Evolutionary conservation across 2,113 vertebrate genomes (phyloP).

Genomic region (Crotalus helleri): DNA sequence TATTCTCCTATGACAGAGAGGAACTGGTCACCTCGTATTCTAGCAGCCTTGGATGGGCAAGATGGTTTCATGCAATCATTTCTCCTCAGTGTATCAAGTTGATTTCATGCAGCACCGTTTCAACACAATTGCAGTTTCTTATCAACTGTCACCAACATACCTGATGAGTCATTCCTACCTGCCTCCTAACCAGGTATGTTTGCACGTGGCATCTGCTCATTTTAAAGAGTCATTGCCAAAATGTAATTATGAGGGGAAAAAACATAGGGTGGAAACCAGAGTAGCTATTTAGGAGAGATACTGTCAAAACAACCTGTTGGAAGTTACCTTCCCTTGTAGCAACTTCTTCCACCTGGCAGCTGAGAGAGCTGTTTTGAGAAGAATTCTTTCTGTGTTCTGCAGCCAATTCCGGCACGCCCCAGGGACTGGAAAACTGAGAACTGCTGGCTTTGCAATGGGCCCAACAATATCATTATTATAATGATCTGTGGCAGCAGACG

Average conservation of each 20-base stretch:
- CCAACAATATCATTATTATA: conserved; percentile 49
- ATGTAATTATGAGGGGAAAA: conserved; percentile 19
- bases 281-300: neutral
- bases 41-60: neutral
- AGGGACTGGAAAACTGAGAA: conserved; percentile 23
- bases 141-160: rapidly evolving
- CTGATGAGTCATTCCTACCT: neutral
- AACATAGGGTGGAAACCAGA: neutral
- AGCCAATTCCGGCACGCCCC: conserved; percentile 14
- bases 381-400: neutral
- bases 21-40: neutral
- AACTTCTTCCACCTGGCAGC: conserved; percentile 46
- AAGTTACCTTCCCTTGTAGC: conserved; percentile 13
- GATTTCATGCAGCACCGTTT: neutral
- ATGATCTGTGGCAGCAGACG: conserved; percentile 44
- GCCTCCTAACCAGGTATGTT: neutral
- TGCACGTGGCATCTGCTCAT: neutral
- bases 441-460: conserved; percentile 7
- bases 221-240: conserved; percentile 27
- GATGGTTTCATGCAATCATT: neutral
- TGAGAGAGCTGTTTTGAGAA: conserved; percentile 10
- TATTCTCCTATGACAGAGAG: neutral
- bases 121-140: neutral
- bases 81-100: neutral
- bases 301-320: conserved; percentile 34